These are phyloP conservation scores for Temnothorax curvispinosus DNA, from an alignment of 1,140 invertebrate genomes.

Conservation along the genomic window DNA sequence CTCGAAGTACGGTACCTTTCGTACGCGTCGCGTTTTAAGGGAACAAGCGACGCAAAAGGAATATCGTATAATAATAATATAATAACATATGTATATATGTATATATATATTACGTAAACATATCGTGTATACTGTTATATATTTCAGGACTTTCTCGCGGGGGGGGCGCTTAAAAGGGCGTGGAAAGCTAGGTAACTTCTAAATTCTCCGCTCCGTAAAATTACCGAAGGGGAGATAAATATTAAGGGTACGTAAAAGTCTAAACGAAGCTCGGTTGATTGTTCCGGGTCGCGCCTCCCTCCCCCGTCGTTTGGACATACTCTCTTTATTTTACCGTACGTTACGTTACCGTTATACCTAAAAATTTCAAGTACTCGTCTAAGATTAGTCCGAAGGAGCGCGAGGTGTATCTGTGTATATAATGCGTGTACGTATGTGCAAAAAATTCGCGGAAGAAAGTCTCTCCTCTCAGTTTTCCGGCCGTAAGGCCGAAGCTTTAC, in stretches of 20 bases:
- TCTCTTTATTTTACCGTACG: conserved; percentile 13
- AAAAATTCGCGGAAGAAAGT: conserved; percentile 65
- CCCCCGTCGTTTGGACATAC: conserved; percentile 47
- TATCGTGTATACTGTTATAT: conserved; percentile 50
- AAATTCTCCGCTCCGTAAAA: conserved; percentile 40
- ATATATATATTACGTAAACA: conserved; percentile 65
- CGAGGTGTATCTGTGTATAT: conserved; percentile 69
- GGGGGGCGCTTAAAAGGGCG: neutral
- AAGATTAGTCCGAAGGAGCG: conserved; percentile 71
- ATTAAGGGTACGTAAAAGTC: conserved; percentile 74
- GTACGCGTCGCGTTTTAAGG: conserved; percentile 4
- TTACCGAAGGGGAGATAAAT: conserved; percentile 19
- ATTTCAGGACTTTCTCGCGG: conserved; percentile 26
- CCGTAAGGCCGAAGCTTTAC: neutral
- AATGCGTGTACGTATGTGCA: conserved; percentile 65
- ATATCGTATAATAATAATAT: conserved; percentile 64
- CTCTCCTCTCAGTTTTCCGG: conserved; percentile 37
- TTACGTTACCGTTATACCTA: conserved; percentile 24
- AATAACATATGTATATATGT: conserved; percentile 61
- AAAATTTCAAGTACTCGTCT: conserved; percentile 44
- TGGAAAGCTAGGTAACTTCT: conserved; percentile 49
- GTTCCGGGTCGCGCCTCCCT: conserved; percentile 73
- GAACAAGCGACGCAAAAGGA: conserved; percentile 17
- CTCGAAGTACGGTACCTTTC: conserved; percentile 37
- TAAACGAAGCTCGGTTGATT: conserved; percentile 85